A percentile compares a stretch with the other conserved stretches of the same genome.
Evolutionary conservation across 2,797 vertebrate genomes (phyloP).

Genomic region (Platalea minor): DNA sequence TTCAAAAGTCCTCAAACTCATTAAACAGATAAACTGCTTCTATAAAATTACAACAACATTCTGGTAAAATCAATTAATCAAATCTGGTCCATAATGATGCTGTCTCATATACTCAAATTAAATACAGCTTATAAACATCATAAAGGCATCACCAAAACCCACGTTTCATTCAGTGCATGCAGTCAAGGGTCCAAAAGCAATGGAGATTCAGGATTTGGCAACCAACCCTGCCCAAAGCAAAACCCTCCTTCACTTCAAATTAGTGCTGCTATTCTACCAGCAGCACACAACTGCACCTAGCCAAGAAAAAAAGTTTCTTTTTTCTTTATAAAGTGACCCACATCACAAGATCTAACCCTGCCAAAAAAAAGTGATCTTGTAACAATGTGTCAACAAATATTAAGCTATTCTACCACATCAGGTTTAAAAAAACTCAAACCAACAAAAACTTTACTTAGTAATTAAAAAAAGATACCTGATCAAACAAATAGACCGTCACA

Average conservation of each 20-base stretch:
- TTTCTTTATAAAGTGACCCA: background rate
- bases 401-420: background rate
- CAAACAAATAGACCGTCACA: constrained; percentile 97
- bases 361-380: background rate
- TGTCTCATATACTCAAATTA: background rate
- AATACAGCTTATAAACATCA: background rate
- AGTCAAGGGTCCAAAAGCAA: background rate
- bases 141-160: background rate
- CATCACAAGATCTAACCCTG: background rate
- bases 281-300: background rate
- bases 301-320: background rate
- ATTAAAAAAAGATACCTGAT: constrained; percentile 82
- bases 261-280: background rate
- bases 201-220: background rate
- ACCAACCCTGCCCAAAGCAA: background rate
- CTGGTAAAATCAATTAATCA: background rate
- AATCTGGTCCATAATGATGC: background rate
- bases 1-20: background rate
- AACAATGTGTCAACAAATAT: background rate
- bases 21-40: background rate
- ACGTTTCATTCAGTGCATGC: background rate
- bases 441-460: background rate
- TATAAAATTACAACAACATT: background rate
- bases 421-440: background rate
- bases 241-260: background rate